phyloP scores from a whole-genome alignment of 2,797 vertebrate genomes.

The Hydrocynus forskahlii region DNA sequence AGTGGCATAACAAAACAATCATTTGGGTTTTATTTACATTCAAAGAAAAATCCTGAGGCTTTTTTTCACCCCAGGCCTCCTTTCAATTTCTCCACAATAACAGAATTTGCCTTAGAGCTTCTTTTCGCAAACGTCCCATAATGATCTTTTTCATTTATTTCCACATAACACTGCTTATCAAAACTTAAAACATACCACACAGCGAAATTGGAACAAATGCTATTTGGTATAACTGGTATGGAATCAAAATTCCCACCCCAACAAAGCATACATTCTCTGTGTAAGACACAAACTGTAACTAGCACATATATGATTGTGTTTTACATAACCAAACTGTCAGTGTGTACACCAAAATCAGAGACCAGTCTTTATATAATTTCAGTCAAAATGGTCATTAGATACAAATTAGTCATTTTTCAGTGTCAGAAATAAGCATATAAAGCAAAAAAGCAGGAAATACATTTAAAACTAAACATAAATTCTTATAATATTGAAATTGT shows the following conservation, averaged over 20 bases:
- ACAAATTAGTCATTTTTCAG: too few relatives aligned
- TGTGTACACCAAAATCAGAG: background rate
- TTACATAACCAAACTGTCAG: conserved; percentile 41
- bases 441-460: too few relatives aligned
- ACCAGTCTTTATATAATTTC: background rate
- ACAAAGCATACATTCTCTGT: conserved; percentile 78
- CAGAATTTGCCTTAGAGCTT: conserved; percentile 28
- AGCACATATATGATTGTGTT: conserved; percentile 64
- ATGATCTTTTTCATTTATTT: conserved; percentile 20
- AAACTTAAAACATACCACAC: conserved; percentile 40
- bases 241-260: conserved; percentile 67
- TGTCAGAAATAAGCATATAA: too few relatives aligned
- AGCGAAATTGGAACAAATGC: conserved; percentile 53
- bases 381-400: too few relatives aligned
- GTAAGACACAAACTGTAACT: conserved; percentile 69
- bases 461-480: too few relatives aligned
- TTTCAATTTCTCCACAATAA: conserved; percentile 35
- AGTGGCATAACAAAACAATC: conserved; percentile 67
- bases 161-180: conserved; percentile 49
- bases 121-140: background rate
- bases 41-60: conserved; percentile 56
- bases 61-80: background rate
- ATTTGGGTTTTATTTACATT: conserved; percentile 80
- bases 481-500: too few relatives aligned
- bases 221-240: conserved; percentile 64